These are phyloP conservation scores for Rhabdomys pumilio DNA, from an alignment of 2,797 vertebrate species.

Conservation along the genomic window DNA sequence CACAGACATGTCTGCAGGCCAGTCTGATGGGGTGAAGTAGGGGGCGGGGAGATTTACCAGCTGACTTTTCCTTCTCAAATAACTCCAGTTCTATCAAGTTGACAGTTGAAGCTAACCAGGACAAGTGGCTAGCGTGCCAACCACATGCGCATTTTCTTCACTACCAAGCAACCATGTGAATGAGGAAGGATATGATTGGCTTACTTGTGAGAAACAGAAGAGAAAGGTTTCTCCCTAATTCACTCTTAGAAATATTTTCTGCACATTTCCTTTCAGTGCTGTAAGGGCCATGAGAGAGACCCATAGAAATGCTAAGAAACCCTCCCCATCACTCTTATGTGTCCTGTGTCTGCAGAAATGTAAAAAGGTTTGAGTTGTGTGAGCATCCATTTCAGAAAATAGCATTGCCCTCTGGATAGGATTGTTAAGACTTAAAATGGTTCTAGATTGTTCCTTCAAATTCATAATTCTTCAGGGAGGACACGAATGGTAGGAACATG, in stretches of 20 bases:
- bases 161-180: background rate
- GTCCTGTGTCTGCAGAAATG: background rate
- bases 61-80: background rate
- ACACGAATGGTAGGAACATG: background rate
- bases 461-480: constrained; percentile 63
- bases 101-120: background rate
- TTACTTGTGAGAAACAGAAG: background rate
- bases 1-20: background rate
- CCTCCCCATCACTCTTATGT: background rate
- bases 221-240: background rate
- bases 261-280: background rate
- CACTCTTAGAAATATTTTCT: background rate
- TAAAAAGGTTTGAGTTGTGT: background rate
- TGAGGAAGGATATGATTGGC: background rate
- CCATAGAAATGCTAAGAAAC: background rate
- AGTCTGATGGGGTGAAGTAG: background rate
- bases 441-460: constrained; percentile 72
- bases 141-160: fast-evolving
- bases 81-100: background rate
- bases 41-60: background rate
- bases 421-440: constrained; percentile 53
- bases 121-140: background rate
- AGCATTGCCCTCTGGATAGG: constrained; percentile 63
- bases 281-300: background rate
- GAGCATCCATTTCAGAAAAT: constrained; percentile 13